These are phyloP conservation scores for Quadroppia sp. DNA, from an alignment of 2,888 invertebrate species.

Conservation along the genomic window DNA sequence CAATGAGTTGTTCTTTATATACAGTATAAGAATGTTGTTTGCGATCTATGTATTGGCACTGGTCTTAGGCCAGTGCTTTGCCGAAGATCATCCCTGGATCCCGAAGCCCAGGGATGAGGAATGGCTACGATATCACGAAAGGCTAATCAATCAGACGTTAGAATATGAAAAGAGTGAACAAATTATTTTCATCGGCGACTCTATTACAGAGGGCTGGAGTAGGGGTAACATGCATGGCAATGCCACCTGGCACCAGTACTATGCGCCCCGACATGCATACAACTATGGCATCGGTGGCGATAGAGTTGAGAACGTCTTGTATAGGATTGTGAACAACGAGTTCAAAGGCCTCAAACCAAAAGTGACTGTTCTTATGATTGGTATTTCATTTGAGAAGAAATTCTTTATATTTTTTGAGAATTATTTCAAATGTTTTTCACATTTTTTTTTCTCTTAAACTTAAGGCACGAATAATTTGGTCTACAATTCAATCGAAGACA, in stretches of 20 bases:
- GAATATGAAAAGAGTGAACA: background rate
- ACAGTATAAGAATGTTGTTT: no score
- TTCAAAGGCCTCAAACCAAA: slow-evolving; percentile 82
- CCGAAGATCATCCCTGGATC: background rate
- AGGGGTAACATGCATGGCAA: background rate
- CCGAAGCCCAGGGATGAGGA: background rate
- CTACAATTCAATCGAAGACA: background rate
- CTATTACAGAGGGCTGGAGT: slow-evolving; percentile 1
- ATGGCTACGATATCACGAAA: background rate
- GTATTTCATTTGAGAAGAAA: background rate
- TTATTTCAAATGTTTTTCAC: no score
- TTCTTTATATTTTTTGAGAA: background rate
- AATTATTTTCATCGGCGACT: slow-evolving; percentile 21
- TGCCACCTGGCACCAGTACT: background rate
- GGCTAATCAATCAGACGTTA: background rate
- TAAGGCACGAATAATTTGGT: background rate
- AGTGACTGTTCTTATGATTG: slow-evolving; percentile 55
- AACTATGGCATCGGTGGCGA: slow-evolving; percentile 87
- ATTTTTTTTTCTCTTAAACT: background rate
- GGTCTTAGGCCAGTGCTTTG: background rate
- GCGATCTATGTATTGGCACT: no score
- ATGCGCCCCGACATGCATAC: slow-evolving; percentile 1
- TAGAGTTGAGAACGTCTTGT: slow-evolving; percentile 81
- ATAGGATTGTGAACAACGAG: slow-evolving; percentile 84
- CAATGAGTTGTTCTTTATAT: no score